A percentile compares a stretch with the other conserved stretches of the same genome.
Conservation (phyloP, 2,113 vertebrate genomes). For the Pyrgilauda ruficollis region DNA sequence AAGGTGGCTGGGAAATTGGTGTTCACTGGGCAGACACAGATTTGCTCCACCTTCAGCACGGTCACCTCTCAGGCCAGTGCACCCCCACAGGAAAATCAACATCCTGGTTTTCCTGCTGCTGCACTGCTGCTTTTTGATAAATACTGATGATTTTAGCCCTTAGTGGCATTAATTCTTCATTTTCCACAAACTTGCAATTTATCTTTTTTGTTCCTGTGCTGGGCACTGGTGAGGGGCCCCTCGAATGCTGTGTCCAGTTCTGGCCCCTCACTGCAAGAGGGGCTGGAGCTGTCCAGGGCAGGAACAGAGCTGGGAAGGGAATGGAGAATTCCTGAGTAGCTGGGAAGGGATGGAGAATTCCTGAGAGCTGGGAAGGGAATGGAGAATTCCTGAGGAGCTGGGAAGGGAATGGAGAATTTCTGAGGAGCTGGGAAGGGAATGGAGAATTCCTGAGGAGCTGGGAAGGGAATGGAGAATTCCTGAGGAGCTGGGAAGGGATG, state of each 20-base stretch:
- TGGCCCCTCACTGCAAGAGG: not conserved
- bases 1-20: not conserved
- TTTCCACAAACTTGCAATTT: not conserved
- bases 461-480: too few species aligned
- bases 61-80: not conserved
- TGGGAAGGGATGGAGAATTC: not conserved
- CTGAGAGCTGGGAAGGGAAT: not conserved
- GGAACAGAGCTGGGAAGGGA: not conserved
- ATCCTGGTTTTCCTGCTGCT: not conserved
- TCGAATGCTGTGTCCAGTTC: not conserved
- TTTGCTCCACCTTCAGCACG: not conserved
- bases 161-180: not conserved
- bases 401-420: too few species aligned
- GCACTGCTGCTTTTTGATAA: constrained; percentile 14
- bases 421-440: not conserved
- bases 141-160: not conserved
- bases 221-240: not conserved
- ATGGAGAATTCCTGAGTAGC: too few species aligned
- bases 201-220: not conserved
- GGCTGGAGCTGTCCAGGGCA: not conserved
- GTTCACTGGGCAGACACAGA: not conserved
- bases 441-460: not conserved
- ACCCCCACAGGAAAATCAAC: not conserved
- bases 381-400: not conserved
- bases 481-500: too few species aligned